Evolutionary conservation across 2,113 vertebrate genomes (phyloP).

Genomic region (Shinisaurus crocodilurus): DNA sequence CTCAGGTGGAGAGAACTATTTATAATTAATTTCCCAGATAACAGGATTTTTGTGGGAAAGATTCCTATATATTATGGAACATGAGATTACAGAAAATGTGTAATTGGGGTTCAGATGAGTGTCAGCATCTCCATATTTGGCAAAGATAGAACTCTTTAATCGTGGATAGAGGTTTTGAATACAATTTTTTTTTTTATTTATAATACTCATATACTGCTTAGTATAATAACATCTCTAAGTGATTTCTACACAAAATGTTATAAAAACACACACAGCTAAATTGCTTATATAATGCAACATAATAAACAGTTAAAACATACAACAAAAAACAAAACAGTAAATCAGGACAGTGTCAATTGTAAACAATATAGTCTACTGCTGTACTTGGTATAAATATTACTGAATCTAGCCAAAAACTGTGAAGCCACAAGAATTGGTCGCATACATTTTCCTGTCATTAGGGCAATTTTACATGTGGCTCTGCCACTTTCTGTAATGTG

Average conservation of each 20-base stretch:
- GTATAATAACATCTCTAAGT: no score
- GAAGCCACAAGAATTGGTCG: not conserved
- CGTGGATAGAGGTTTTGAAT: not conserved
- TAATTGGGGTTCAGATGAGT: not conserved
- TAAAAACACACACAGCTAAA: no score
- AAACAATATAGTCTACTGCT: not conserved
- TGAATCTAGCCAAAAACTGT: not conserved
- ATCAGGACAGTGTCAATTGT: no score
- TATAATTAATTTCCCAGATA: not conserved
- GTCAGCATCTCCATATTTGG: not conserved
- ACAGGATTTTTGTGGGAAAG: not conserved
- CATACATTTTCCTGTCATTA: not conserved
- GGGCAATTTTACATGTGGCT: not conserved
- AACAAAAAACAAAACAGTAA: no score
- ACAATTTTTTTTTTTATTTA: not conserved
- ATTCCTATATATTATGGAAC: not conserved
- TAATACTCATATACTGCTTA: no score
- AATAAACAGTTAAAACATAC: no score
- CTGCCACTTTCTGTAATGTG: not conserved
- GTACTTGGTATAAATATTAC: not conserved
- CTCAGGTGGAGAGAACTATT: not conserved
- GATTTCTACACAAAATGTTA: no score
- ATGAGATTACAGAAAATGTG: not conserved
- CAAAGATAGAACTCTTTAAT: not conserved
- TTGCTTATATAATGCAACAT: no score